phyloP scores from a whole-genome alignment of 2,888 invertebrate species.

The Pasiphila rectangulata region DNA sequence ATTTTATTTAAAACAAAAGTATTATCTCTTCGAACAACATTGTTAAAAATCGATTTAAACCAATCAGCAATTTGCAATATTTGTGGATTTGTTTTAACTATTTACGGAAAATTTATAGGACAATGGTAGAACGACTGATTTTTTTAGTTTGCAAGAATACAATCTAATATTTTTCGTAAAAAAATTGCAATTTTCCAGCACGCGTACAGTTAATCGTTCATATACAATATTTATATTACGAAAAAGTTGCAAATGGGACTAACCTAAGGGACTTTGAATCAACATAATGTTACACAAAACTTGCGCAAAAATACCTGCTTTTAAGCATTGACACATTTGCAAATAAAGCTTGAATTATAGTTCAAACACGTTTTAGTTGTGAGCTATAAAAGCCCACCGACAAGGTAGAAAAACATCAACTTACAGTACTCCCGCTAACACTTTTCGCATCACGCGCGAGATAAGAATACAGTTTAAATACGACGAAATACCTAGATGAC shows the following conservation, averaged over 20 bases:
- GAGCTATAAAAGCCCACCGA: too few species aligned
- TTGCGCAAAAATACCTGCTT: background rate
- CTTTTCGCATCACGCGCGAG: too few species aligned
- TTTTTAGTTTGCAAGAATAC: constrained; percentile 4
- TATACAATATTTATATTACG: too few species aligned
- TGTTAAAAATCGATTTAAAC: background rate
- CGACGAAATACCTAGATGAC: too few species aligned
- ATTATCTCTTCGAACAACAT: constrained; percentile 41
- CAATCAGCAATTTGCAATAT: background rate
- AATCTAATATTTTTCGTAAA: constrained; percentile 25
- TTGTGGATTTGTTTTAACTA: background rate
- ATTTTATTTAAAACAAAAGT: constrained; percentile 35
- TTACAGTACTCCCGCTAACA: too few species aligned
- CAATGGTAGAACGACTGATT: too few species aligned
- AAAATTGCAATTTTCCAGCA: constrained; percentile 23
- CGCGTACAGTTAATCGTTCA: constrained; percentile 26
- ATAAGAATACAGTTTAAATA: too few species aligned
- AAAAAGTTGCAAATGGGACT: background rate
- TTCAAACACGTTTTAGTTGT: too few species aligned
- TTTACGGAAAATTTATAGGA: constrained; percentile 1
- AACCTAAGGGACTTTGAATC: constrained; percentile 5
- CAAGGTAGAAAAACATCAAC: too few species aligned
- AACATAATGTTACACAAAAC: constrained; percentile 5
- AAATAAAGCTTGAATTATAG: too few species aligned
- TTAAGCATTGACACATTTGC: too few species aligned